Percentiles rank a stretch among this genome's conserved stretches.
Evolutionary conservation across 2,888 invertebrate genomes (phyloP).

Genomic region (Petrolisthes cinctipes): DNA sequence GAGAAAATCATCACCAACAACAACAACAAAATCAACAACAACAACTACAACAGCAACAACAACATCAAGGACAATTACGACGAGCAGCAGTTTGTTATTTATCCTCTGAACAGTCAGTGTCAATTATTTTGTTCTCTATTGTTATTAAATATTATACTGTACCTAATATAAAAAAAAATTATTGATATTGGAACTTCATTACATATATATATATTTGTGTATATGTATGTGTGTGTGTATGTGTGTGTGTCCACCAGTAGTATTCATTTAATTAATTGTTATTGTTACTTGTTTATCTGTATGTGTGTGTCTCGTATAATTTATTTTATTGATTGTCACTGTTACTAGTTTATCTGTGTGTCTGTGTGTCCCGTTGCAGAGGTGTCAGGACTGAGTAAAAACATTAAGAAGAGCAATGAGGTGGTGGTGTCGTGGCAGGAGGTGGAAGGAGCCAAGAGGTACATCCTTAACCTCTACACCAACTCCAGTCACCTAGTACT

Average conservation of each 20-base stretch:
- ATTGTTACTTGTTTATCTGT: too few relatives aligned
- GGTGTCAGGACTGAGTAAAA: background rate
- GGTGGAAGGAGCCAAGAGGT: background rate
- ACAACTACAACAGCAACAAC: too few relatives aligned
- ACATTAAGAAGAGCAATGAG: background rate
- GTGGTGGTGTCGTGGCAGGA: background rate
- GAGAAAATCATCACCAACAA: too few relatives aligned
- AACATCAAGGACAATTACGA: too few relatives aligned
- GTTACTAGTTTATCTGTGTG: too few relatives aligned
- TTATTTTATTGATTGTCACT: too few relatives aligned
- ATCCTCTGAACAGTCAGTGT: background rate
- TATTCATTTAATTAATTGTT: too few relatives aligned
- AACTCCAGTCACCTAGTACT: background rate
- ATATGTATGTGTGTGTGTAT: background rate
- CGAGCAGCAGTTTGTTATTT: background rate
- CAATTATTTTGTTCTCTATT: background rate
- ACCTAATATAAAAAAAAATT: background rate
- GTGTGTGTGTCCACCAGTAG: too few relatives aligned
- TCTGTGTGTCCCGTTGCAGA: background rate
- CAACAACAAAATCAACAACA: too few relatives aligned
- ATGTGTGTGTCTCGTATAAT: too few relatives aligned
- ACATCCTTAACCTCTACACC: conserved; percentile 1
- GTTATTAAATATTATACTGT: background rate
- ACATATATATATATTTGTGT: background rate
- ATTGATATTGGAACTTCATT: background rate